Base-by-base conservation (phyloP, 1,140 invertebrate genomes). In the Sipha flava region DNA sequence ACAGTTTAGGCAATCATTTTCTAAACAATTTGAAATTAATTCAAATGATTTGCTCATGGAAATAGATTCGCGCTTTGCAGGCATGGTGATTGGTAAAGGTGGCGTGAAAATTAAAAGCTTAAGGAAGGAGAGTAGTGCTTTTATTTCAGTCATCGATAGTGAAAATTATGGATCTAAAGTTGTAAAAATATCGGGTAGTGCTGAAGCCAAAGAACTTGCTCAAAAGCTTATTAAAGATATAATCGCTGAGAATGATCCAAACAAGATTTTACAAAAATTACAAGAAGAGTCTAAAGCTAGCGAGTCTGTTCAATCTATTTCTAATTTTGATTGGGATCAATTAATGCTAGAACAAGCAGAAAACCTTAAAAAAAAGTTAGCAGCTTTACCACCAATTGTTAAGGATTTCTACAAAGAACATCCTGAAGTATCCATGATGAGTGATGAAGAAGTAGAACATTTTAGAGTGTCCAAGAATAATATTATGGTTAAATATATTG, bases 381-480 rank as follows among this genome's bases (percentile, higher is more conserved):
- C 88, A 2, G 87, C 89, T 80, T 86, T 90, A 23, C 90, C 91
- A 1, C 85, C 88, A 3, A 88, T 96, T 18, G 86, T 88, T 3
- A 97, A 96, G 85, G 86, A 95, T 83, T 95, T 97, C 84, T 98
- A 97, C 83, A 85, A 89, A 81, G 95, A 97, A 88, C 88, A 92
- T 83, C 89, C 90, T 0, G 86, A 86, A 81, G 89, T 97, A 3
- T 85, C 89, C 23, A 87, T 88, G 23, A 90, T 95, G 88, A 83
- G 88, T 37, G 80, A 85, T 2, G 85, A 87, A 18, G 87, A 94
- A 82, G 92, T 92, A 0, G 85, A 86, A 6, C 81, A 86, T 68
- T 91, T 93, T 82, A 82, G 85, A 84, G 87, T 81, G 47, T 64
- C 59, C n/a, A 92, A 90, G 80, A 93, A 94, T 84, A 92, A 94